Conservation (phyloP, 2,113 vertebrate species). For the Salvelinus fontinalis region DNA sequence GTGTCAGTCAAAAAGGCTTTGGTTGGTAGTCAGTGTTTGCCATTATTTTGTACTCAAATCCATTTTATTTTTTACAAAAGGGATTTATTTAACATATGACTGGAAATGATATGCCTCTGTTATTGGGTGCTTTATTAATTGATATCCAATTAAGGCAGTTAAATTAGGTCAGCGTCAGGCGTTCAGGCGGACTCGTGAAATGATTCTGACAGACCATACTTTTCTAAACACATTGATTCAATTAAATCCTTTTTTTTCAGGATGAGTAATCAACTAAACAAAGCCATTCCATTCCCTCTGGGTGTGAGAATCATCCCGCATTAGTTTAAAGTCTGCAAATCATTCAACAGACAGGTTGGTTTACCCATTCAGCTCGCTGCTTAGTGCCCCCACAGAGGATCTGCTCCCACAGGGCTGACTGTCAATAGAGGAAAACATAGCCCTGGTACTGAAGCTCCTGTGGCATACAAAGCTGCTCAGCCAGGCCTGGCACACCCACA, state of each 20-base stretch:
- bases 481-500: conserved; percentile 35
- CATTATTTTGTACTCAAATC: background rate
- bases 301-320: conserved; percentile 40
- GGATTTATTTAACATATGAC: conserved; percentile 11
- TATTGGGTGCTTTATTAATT: conserved; percentile 1
- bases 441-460: conserved; percentile 39
- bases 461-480: conserved; percentile 10
- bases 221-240: conserved; percentile 47
- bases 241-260: conserved; percentile 31
- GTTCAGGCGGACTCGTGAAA: conserved; percentile 35
- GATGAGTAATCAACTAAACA: conserved; percentile 53
- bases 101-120: background rate
- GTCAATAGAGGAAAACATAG: conserved; percentile 40
- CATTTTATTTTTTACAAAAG: background rate
- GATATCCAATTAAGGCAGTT: conserved; percentile 5
- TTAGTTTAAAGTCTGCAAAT: conserved; percentile 56
- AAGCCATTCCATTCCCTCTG: conserved; percentile 40
- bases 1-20: background rate
- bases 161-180: conserved; percentile 19
- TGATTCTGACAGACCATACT: conserved; percentile 28
- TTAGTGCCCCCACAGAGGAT: conserved; percentile 48
- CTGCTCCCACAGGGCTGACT: conserved; percentile 46
- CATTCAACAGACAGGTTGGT: conserved; percentile 50
- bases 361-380: conserved; percentile 49
- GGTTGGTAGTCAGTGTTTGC: background rate